Conservation (phyloP, 1,140 invertebrate genomes). For the Doryteuthis pealeii region DNA sequence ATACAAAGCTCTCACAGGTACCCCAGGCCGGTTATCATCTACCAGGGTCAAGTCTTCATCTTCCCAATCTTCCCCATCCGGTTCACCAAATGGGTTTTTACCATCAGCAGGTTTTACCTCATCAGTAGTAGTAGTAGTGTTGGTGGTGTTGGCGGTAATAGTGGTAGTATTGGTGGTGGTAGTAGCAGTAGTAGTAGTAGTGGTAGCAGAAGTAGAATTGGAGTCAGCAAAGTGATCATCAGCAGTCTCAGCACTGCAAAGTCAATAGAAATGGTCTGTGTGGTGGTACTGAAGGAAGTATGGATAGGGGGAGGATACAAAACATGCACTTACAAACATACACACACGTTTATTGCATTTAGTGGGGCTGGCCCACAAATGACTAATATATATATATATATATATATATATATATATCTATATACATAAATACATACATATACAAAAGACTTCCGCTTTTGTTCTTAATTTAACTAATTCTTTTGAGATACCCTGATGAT, state of each 20-base stretch:
- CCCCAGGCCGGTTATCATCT: conserved; percentile 88
- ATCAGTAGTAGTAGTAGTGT: not conserved
- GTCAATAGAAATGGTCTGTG: not conserved
- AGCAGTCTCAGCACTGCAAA: not conserved
- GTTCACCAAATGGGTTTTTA: conserved; percentile 50
- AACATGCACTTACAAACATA: no score
- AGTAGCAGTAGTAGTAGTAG: not conserved
- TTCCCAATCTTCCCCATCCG: conserved; percentile 37
- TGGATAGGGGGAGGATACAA: not conserved
- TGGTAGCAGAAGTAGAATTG: not conserved
- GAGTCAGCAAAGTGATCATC: not conserved
- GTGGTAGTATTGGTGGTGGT: not conserved
- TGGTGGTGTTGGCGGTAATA: not conserved
- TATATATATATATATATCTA: conserved; percentile 7
- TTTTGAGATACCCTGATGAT: not conserved
- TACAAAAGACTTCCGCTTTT: not conserved
- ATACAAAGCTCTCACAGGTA: conserved; percentile 91
- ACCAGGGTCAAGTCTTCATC: conserved; percentile 75
- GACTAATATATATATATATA: not conserved
- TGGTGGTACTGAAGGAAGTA: not conserved
- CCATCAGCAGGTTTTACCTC: conserved; percentile 13
- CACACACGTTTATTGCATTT: no score
- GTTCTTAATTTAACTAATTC: not conserved
- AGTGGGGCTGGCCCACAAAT: no score
- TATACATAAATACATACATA: not conserved